phyloP scores from a whole-genome alignment of 2,888 invertebrate genomes.

The Apodemia duryi region DNA sequence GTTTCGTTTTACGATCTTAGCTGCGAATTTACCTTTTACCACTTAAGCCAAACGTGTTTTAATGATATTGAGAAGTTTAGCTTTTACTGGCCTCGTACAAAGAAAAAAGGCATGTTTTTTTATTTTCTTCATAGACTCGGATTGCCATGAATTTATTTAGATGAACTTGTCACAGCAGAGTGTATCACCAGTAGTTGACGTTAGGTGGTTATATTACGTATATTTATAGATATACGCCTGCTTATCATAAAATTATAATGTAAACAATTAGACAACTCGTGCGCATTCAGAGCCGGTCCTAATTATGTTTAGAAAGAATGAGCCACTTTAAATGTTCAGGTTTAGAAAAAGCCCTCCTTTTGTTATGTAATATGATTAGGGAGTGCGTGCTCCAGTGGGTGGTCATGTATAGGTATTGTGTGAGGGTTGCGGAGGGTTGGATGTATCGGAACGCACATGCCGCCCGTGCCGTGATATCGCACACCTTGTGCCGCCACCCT shows the following conservation, averaged over 20 bases:
- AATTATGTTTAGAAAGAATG: background rate
- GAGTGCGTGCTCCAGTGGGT: slow-evolving; percentile 38
- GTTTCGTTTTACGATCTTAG: no score
- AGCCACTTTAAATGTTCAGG: background rate
- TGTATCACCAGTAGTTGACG: background rate
- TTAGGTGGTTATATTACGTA: background rate
- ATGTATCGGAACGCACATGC: slow-evolving; percentile 72
- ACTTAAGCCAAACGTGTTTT: no score
- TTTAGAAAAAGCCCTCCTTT: slow-evolving; percentile 40
- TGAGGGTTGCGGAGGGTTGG: slow-evolving; percentile 47
- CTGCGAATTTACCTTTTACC: no score
- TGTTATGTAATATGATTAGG: slow-evolving; percentile 41
- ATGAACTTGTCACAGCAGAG: background rate
- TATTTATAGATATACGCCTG: background rate
- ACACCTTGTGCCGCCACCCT: slow-evolving; percentile 72
- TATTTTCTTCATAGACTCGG: no score
- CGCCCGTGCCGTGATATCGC: slow-evolving; percentile 64
- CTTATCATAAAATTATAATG: no score
- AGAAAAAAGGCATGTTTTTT: no score
- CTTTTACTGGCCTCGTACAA: no score
- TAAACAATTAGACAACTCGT: background rate
- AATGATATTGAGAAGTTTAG: no score
- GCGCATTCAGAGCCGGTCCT: background rate
- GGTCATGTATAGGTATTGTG: slow-evolving; percentile 37
- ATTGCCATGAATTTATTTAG: no score